Conservation (phyloP, 2,888 invertebrate genomes). For the Zygothrica quintamaculata region DNA sequence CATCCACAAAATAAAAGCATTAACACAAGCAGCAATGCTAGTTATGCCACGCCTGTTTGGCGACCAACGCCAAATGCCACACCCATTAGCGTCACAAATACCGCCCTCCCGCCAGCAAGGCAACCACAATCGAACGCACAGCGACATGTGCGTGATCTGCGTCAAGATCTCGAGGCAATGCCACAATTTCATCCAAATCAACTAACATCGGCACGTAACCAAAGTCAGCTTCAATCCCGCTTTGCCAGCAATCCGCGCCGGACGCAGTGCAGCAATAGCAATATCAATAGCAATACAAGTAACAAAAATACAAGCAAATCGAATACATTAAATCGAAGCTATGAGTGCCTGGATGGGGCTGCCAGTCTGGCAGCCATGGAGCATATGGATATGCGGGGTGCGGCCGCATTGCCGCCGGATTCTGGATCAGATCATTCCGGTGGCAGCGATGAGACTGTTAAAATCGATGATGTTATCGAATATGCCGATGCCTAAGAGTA, state of each 20-base stretch:
- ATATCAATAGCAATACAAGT: conserved; percentile 1
- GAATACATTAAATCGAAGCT: conserved; percentile 33
- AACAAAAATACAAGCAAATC: conserved; percentile 10
- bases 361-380: conserved; percentile 69
- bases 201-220: conserved; percentile 52
- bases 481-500: conserved; percentile 82
- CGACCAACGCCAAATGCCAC: conserved; percentile 44
- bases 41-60: conserved; percentile 59
- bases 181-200: conserved; percentile 74
- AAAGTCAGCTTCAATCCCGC: conserved; percentile 63
- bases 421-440: conserved; percentile 84
- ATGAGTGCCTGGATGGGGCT: conserved; percentile 59
- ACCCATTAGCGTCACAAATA: conserved; percentile 28
- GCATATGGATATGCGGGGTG: conserved; percentile 72
- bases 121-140: conserved; percentile 49
- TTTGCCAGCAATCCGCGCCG: conserved; percentile 29
- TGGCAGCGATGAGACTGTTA: conserved; percentile 84
- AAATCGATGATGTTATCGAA: conserved; percentile 84
- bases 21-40: conserved; percentile 13
- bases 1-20: conserved; percentile 21
- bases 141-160: conserved; percentile 76
- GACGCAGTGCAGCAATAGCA: conserved; percentile 9
- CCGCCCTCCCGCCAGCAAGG: conserved; percentile 11
- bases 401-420: conserved; percentile 61
- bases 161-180: conserved; percentile 79